phyloP scores from a whole-genome alignment of 92 coral and sea anemone species.

The Meandrina meandrites region DNA sequence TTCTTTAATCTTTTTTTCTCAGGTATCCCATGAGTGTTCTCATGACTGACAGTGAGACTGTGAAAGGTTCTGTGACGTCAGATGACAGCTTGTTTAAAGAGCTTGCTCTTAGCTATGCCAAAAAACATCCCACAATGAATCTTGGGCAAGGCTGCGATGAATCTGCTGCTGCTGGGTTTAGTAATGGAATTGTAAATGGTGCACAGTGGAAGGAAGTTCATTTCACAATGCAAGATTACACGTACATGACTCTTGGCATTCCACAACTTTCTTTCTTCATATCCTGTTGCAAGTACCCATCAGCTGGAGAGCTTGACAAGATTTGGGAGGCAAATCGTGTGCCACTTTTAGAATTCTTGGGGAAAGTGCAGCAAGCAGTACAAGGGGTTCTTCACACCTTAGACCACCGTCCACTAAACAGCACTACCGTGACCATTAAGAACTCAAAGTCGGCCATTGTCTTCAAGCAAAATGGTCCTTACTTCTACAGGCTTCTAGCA shows the following conservation, averaged over 20 bases:
- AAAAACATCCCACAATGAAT: conserved; percentile 87
- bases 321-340: conserved; percentile 75
- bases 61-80: conserved; percentile 68
- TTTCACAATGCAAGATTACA: conserved; percentile 94
- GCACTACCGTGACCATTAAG: conserved; percentile 62
- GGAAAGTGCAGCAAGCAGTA: conserved; percentile 80
- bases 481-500: conserved; percentile 78
- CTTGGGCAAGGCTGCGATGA: conserved; percentile 80
- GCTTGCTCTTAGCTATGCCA: conserved; percentile 75
- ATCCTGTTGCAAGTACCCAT: conserved; percentile 90
- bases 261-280: conserved; percentile 82
- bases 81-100: conserved; percentile 78
- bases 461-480: conserved; percentile 61
- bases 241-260: conserved; percentile 66
- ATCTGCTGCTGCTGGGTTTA: conserved; percentile 49
- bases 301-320: conserved; percentile 47
- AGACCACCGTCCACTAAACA: conserved; percentile 61
- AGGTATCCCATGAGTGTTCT: conserved; percentile 86
- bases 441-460: conserved; percentile 51
- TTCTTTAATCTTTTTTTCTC: conserved; percentile 3
- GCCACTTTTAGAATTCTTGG: conserved; percentile 74
- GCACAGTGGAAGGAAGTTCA: conserved; percentile 75
- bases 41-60: conserved; percentile 39
- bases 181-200: conserved; percentile 77
- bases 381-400: conserved; percentile 71